These are phyloP conservation scores for Pipistrellus pipistrellus DNA, from an alignment of 2,797 vertebrate species.

Conservation along the genomic window DNA sequence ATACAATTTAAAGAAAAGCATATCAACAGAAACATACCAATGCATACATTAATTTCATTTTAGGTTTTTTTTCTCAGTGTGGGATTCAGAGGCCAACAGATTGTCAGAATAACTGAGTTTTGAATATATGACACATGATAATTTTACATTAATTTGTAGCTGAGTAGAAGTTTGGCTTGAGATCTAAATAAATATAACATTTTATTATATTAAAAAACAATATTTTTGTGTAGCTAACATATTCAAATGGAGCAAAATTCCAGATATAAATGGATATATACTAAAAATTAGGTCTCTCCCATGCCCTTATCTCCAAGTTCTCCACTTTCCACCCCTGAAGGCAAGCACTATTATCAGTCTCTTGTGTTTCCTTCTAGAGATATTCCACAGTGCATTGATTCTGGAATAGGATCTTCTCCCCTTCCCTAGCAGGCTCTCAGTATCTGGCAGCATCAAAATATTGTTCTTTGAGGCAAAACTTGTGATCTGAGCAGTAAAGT, in stretches of 20 bases:
- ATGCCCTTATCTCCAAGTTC: neutral
- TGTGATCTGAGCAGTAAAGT: conserved; percentile 12
- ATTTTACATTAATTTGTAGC: conserved; percentile 31
- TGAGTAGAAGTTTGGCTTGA: conserved; percentile 42
- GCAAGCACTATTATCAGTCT: neutral
- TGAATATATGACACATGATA: conserved; percentile 38
- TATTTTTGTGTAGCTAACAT: conserved; percentile 59
- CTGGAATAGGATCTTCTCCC: neutral
- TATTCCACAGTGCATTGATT: neutral
- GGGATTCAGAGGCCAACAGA: conserved; percentile 53
- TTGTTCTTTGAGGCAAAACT: conserved; percentile 30
- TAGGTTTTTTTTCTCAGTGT: conserved; percentile 47
- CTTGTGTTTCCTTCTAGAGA: conserved; percentile 47
- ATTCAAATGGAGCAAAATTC: conserved; percentile 49
- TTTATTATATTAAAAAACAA: neutral
- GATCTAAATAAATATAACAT: neutral
- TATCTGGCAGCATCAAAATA: conserved; percentile 26
- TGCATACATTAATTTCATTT: conserved; percentile 59
- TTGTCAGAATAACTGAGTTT: conserved; percentile 31
- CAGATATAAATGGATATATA: conserved; percentile 24
- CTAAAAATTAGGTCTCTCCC: conserved; percentile 46
- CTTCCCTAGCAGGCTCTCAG: conserved; percentile 9
- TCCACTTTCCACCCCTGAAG: conserved; percentile 10
- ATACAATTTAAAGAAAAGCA: conserved; percentile 49
- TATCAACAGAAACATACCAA: conserved; percentile 1